Base-by-base conservation (phyloP, 2,113 vertebrate species). In the Crotalus tigris region DNA sequence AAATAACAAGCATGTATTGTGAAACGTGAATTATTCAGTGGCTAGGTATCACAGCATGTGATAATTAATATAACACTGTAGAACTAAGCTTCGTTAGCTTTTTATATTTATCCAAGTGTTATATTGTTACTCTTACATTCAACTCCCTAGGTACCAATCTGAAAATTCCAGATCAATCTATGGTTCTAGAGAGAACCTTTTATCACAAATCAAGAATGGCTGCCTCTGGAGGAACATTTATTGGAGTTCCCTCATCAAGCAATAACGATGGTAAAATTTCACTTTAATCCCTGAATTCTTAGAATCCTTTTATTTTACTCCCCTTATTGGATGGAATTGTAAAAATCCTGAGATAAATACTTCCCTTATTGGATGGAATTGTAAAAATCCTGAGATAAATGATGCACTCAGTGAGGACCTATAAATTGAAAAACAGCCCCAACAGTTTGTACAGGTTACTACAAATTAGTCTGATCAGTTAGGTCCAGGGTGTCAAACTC, bases 231-330 rank as follows among this genome's bases (percentile, higher is more conserved):
- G 98, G 98, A 75, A 98, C 98, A 0, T 98, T 98, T 89, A 97
- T 98, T 12, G 98, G 98, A 75, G 98, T 98, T 54, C 98, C 98
- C 44, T 98, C 98, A 93, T 98, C 98, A 0, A 98, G 98, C 96
- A 98, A 98, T 97, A 97, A 98, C 4, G 98, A 99, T 96, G 99
- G 99, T 99, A 97, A 98, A 87, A 93, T 93, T 88, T 92, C 51
- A 64, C 61, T 0, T 2, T 89, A 54, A 51, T 17, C 54, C 19
- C 39, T 69, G 21, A 46, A 92, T 24, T 11, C n/a, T 39, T 51
- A 61, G 39, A 85, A 19, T 51, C 10, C 15, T 44, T 94, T 91
- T 89, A 58, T 44, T 44, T 44, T n/a, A 10, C 39, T 17, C 11
- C 15, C 29, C 15, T n/a, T 81, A 29, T 26, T 64, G 85, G 53